These are phyloP conservation scores for Ataeniobius toweri DNA, from an alignment of 2,797 vertebrate species.

Conservation along the genomic window DNA sequence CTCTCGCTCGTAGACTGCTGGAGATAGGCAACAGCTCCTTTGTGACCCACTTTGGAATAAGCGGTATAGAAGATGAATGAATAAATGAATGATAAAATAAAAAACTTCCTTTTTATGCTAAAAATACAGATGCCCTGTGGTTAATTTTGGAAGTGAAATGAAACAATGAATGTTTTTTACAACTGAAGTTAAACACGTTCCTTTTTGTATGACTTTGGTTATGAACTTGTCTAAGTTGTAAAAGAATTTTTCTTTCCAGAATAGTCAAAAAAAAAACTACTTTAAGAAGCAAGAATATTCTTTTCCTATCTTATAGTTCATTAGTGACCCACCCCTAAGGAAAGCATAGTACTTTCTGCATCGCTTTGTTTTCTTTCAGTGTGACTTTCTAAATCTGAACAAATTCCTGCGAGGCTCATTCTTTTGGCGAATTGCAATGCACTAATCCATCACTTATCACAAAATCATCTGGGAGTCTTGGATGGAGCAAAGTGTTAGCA, in stretches of 20 bases:
- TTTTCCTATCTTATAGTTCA: slow-evolving; percentile 1
- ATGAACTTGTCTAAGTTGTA: not conserved
- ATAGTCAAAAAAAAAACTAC: not conserved
- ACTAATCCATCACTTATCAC: slow-evolving; percentile 54
- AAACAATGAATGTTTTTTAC: no score
- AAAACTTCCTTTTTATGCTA: not conserved
- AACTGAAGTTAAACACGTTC: not conserved
- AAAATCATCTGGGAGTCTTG: slow-evolving; percentile 56
- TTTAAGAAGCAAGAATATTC: not conserved
- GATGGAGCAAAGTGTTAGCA: slow-evolving; percentile 44
- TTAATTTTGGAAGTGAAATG: not conserved
- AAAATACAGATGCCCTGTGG: not conserved
- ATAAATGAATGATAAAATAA: not conserved
- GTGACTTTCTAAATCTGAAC: slow-evolving; percentile 17
- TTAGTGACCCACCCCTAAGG: not conserved
- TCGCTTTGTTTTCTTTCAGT: slow-evolving; percentile 4
- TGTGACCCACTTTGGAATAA: no score
- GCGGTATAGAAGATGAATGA: no score
- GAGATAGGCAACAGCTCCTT: no score
- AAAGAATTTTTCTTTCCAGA: not conserved
- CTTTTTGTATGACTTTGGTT: not conserved
- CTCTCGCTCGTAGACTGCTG: no score
- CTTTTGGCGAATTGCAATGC: slow-evolving; percentile 16
- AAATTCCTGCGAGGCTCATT: not conserved
- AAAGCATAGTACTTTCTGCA: not conserved